Evolutionary conservation across 2,888 invertebrate species (phyloP).

Genomic region (Strigamia maritima): DNA sequence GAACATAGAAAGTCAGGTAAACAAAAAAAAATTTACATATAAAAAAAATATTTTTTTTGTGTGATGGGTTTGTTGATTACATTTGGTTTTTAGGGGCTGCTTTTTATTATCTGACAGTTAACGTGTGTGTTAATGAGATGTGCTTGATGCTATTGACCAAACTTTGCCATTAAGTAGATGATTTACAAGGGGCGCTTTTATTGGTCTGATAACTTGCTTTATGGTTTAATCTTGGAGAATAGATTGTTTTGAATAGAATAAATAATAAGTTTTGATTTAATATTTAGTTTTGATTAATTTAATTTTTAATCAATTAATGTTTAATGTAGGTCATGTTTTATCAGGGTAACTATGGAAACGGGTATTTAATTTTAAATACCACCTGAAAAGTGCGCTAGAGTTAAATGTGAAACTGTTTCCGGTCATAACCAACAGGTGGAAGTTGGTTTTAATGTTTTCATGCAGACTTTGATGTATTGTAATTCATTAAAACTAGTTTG

Average conservation of each 20-base stretch:
- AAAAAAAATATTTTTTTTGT: background rate
- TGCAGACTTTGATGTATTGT: background rate
- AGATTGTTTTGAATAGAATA: background rate
- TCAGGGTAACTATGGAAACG: background rate
- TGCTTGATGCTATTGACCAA: background rate
- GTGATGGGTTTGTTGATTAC: background rate
- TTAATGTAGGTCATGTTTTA: background rate
- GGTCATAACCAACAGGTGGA: background rate
- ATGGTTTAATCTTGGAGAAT: background rate
- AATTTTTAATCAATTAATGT: background rate
- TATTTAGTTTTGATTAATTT: background rate
- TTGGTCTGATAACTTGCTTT: background rate
- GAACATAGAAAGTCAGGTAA: slow-evolving; percentile 39
- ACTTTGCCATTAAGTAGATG: background rate
- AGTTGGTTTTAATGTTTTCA: background rate
- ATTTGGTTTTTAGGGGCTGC: background rate
- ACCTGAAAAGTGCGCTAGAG: background rate
- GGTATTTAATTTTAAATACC: background rate
- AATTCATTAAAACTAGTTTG: background rate
- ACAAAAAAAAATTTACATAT: background rate
- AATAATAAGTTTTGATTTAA: background rate
- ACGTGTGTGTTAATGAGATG: background rate
- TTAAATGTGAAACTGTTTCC: background rate
- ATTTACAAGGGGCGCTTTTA: background rate
- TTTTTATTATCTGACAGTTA: background rate